A percentile compares a stretch with the other conserved stretches of the same genome.
phyloP scores from a whole-genome alignment of 2,113 vertebrate genomes.

The Meleagris gallopavo region DNA sequence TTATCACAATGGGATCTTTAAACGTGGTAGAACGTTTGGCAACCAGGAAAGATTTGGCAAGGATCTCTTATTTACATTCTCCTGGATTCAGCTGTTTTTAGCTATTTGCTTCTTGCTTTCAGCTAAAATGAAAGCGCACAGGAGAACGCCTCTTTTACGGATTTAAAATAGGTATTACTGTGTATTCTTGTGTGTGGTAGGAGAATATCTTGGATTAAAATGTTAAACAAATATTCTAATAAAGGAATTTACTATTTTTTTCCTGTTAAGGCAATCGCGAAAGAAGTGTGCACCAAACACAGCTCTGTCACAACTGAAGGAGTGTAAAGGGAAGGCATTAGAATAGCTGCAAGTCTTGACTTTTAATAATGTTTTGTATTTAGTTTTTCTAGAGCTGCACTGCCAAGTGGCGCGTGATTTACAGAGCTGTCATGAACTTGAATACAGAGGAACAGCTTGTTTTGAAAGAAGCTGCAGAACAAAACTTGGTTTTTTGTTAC shows the following conservation, averaged over 20 bases:
- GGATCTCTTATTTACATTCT: conserved; percentile 47
- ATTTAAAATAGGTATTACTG: not conserved
- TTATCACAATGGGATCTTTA: conserved; percentile 28
- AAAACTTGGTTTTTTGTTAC: conserved; percentile 3
- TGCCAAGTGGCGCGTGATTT: not conserved
- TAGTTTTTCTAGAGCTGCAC: not conserved
- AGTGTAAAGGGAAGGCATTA: not conserved
- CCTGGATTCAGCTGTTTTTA: conserved; percentile 33
- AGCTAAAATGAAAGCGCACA: not conserved
- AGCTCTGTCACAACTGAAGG: not conserved
- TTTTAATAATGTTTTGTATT: not conserved
- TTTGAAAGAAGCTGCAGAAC: conserved; percentile 27
- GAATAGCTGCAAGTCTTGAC: not conserved
- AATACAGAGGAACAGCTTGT: not conserved
- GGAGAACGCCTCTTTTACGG: not conserved
- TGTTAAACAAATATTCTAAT: not conserved
- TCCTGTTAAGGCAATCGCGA: not conserved
- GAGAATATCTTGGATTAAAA: not conserved
- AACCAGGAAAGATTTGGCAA: conserved; percentile 32
- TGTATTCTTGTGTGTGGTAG: not conserved
- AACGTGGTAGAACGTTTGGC: conserved; percentile 8
- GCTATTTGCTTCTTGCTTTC: conserved; percentile 31
- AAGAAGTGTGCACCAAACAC: not conserved
- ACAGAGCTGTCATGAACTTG: not conserved
- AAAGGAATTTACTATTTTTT: not conserved